phyloP scores from a whole-genome alignment of 2,797 vertebrate genomes.

The Pseudocheirus occidentalis region DNA sequence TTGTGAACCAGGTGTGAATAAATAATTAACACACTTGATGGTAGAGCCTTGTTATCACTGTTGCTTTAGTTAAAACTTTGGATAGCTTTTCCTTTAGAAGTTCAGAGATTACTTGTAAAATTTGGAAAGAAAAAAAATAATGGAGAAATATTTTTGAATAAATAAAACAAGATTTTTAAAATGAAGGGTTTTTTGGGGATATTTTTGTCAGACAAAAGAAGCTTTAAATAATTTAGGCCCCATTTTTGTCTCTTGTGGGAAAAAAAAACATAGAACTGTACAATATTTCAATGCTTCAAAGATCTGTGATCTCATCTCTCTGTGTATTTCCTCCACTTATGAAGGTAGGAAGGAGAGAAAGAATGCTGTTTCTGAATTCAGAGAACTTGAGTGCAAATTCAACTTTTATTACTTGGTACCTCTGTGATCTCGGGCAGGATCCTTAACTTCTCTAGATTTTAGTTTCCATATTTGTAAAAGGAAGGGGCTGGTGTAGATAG shows the following conservation, averaged over 20 bases:
- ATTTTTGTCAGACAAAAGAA: slow-evolving; percentile 4
- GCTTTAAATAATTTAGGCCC: background rate
- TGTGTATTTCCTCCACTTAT: background rate
- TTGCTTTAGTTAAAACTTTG: slow-evolving; percentile 58
- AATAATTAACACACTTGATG: slow-evolving; percentile 77
- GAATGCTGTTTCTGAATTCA: slow-evolving; percentile 4
- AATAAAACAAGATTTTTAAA: slow-evolving; percentile 19
- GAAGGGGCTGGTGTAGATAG: background rate
- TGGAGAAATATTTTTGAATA: background rate
- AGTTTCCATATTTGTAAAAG: background rate
- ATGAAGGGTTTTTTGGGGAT: background rate
- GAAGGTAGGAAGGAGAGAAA: background rate
- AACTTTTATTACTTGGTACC: background rate
- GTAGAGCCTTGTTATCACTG: slow-evolving; percentile 48
- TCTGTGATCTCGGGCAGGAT: background rate
- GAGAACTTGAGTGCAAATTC: background rate
- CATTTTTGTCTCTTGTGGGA: slow-evolving; percentile 16
- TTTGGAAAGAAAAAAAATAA: slow-evolving; percentile 47
- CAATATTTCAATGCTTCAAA: background rate
- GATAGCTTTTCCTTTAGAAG: slow-evolving; percentile 53
- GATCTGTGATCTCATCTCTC: background rate
- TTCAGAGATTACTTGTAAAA: slow-evolving; percentile 19
- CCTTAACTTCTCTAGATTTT: background rate
- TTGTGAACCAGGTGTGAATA: slow-evolving; percentile 73
- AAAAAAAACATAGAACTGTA: background rate